Percentiles rank a stretch among this genome's conserved stretches.
These are phyloP conservation scores for Tyto alba DNA, from an alignment of 2,113 vertebrate species.

Conservation along the genomic window DNA sequence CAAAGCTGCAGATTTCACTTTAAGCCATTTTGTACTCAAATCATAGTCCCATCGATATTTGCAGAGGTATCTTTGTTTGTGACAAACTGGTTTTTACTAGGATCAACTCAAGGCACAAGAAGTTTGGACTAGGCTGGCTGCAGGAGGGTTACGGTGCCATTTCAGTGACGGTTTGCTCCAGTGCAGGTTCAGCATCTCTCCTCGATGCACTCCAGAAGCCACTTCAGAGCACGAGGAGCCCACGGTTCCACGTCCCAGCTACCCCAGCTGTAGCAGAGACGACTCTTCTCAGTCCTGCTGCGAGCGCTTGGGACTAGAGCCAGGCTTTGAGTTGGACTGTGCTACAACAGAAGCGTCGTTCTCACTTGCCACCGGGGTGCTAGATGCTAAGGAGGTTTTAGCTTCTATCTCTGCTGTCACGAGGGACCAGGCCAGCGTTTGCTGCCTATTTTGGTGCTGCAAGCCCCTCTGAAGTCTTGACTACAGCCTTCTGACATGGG, in stretches of 20 bases:
- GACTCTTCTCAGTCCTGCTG: background rate
- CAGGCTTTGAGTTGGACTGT: background rate
- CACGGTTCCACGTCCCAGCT: fast-evolving
- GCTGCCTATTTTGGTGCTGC: slow-evolving; percentile 46
- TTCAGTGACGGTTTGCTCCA: background rate
- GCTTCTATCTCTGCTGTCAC: background rate
- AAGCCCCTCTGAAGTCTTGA: slow-evolving; percentile 31
- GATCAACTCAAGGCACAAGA: slow-evolving; percentile 2
- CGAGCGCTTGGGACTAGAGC: background rate
- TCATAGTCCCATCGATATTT: slow-evolving; percentile 4
- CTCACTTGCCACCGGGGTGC: background rate
- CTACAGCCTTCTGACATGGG: background rate
- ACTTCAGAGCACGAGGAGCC: background rate
- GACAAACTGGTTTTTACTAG: background rate
- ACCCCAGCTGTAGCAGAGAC: background rate
- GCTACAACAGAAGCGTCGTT: background rate
- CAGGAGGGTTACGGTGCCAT: background rate
- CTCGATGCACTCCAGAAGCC: background rate
- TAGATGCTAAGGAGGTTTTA: background rate
- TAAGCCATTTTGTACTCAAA: slow-evolving; percentile 61
- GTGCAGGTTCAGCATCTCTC: background rate
- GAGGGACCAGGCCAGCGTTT: background rate
- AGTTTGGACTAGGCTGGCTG: background rate
- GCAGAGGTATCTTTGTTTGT: background rate
- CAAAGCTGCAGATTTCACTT: slow-evolving; percentile 27